Base-by-base conservation (phyloP, 2,113 vertebrate genomes). In the Laticauda colubrina region DNA sequence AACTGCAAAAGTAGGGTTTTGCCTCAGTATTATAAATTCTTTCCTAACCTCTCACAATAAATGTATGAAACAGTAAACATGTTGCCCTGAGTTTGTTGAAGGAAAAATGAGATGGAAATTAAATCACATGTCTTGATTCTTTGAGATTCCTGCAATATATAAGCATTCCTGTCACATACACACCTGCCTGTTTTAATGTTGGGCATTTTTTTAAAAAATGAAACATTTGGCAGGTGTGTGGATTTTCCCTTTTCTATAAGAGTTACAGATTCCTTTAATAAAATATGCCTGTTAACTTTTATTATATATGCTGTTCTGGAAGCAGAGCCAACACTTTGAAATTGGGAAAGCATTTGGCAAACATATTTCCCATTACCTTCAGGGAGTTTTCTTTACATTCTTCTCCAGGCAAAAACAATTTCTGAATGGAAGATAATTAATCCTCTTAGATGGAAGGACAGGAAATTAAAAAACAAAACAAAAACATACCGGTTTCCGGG, bases 361-460 rank as follows among this genome's bases (percentile, higher is more conserved):
- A 55, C 55, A 29, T 3, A 53, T 81, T 8, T 23, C 55, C 45
- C 9, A 29, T 61, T 24, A 29, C 21, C 75, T 90, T 85, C 45
- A 64, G 59, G 34, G 88, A 53, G n/a, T 54, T 87, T 87, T 48
- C 55, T 54, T 51, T 59, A 59, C 51, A n/a, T 90, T 43, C 9
- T 24, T 48, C 11, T 34, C 21, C 57, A 55, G 26, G 89, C 9
- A 69, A 75, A 90, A 56, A 34, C 86, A 53, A 26, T 69, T 90
- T 53, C 88, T 93, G 29, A 91, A 59, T 91, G 81, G 91, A 48
- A 92, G 92, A 92, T 23, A 56, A 91, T 92, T 93, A 89, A 48
- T 59, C 29, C 61, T 88, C 29, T 43, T 3, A 11, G 88, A 88
- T 54, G 92, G 26, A 91, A 90, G 75, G 89, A 94, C 93, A 57